Evolutionary conservation across 2,113 vertebrate species (phyloP).

Genomic region (Butorides virescens): DNA sequence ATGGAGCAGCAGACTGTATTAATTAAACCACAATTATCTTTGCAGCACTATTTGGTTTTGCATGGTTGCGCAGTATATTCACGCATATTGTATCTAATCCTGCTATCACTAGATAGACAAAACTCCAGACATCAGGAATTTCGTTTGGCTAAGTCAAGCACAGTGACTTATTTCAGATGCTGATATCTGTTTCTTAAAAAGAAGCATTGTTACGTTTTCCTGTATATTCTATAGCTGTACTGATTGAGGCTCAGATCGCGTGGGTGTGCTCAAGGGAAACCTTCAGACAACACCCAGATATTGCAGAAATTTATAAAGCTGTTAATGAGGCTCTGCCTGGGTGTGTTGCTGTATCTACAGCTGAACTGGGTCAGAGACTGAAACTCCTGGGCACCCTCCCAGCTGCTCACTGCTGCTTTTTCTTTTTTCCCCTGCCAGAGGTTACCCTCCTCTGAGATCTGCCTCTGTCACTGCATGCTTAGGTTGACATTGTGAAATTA

Average conservation of each 20-base stretch:
- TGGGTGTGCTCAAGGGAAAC: not conserved
- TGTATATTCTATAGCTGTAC: not conserved
- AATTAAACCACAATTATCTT: constrained; percentile 52
- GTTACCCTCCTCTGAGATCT: not conserved
- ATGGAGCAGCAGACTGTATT: constrained; percentile 37
- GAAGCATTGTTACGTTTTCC: not conserved
- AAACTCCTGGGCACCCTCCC: constrained; percentile 6
- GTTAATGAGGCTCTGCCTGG: constrained; percentile 1
- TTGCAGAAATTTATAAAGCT: not conserved
- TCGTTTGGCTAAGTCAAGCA: constrained; percentile 20
- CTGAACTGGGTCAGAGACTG: not conserved
- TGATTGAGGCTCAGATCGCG: not conserved
- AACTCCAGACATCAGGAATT: constrained; percentile 40
- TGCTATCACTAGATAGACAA: constrained; percentile 6
- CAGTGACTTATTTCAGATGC: constrained; percentile 25
- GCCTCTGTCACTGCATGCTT: not conserved
- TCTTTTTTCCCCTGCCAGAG: not conserved
- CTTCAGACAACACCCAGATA: constrained; percentile 7
- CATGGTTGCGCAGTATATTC: not conserved
- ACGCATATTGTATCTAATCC: not conserved
- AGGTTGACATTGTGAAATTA: not conserved
- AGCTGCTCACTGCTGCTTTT: not conserved
- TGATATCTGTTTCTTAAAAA: not conserved
- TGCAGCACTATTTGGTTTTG: constrained; percentile 20
- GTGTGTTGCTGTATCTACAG: not conserved